Base-by-base conservation (phyloP, 2,113 vertebrate species). In the Melanotaenia duboulayi region DNA sequence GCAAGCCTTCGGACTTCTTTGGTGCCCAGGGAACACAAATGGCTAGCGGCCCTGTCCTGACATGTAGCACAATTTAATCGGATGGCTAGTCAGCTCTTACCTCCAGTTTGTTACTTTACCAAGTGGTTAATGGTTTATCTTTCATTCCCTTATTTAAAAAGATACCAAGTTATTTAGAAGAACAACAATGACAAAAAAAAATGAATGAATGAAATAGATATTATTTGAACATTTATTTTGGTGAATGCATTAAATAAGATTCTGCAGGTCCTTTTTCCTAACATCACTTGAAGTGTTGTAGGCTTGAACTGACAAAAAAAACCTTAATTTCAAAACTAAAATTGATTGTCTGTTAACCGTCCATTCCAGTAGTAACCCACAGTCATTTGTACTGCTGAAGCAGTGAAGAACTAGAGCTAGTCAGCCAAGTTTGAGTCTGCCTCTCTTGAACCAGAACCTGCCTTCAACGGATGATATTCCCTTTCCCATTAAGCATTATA, bases 171-270 rank as follows among this genome's bases (percentile, higher is more conserved):
- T 9, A 35, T 6, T 35, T 28, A 28, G 6, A 28, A 28, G 3
- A 35, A 5, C 32, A 35, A 5, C 8, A 35, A 5, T 35, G 7
- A 35, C 32, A 5, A 44, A 44, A 17, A 17, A 4, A 44, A 44
- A 3, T 4, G 5, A 60, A 62, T 32, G 2, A 65, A 35, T 46
- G 11, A 60, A 59, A 65, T 1, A 20, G 17, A 60, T 40, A 52
- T 60, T 14, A 19, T 25, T 7, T 56, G 32, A 56, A 73, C 23
- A 49, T 83, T 83, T 87, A 82, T 65, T 85, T 67, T 7, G 28
- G 4, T 56, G 12, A 57, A 59, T 52, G 54, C 11, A 51, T 57
- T 42, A 4, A 37, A 63, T 25, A 57, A 4, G 2, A 62, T 40
- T 62, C 37, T 42, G 49, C n/a, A 49, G 11, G 3, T 40, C 23